These are phyloP conservation scores for Diuraphis noxia DNA, from an alignment of 1,140 invertebrate species.

Conservation along the genomic window DNA sequence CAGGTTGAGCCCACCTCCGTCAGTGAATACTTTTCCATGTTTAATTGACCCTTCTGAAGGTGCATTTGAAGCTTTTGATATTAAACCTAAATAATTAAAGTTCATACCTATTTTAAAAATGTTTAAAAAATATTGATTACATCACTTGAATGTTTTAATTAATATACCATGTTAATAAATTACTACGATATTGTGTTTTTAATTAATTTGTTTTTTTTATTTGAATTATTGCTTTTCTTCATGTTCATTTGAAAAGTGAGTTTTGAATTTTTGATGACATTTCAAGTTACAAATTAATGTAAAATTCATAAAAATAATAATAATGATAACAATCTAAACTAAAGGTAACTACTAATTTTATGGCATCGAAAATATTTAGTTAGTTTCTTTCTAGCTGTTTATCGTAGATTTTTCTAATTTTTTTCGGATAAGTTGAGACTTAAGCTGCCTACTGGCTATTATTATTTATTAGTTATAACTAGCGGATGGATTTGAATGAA, in stretches of 20 bases:
- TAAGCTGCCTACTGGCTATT: no score
- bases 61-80: slow-evolving; percentile 50
- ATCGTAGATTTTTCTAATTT: no score
- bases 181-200: slow-evolving; percentile 4
- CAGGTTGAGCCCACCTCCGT: slow-evolving; percentile 32
- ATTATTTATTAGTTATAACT: no score
- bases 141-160: not conserved
- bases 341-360: no score
- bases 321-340: no score
- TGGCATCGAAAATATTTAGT: no score
- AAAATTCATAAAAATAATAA: not conserved
- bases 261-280: not conserved
- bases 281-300: not conserved
- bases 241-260: not conserved
- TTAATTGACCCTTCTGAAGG: slow-evolving; percentile 45
- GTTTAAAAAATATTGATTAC: not conserved
- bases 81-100: not conserved
- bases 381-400: no score
- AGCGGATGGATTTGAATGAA: no score
- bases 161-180: slow-evolving; percentile 19
- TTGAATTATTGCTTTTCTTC: not conserved
- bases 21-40: slow-evolving; percentile 3
- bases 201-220: not conserved
- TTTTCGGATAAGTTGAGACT: no score
- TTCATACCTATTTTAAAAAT: no score